A percentile compares a stretch with the other conserved stretches of the same genome.
These are phyloP conservation scores for Pyrochroa serraticornis DNA, from an alignment of 2,888 invertebrate species.

Conservation along the genomic window DNA sequence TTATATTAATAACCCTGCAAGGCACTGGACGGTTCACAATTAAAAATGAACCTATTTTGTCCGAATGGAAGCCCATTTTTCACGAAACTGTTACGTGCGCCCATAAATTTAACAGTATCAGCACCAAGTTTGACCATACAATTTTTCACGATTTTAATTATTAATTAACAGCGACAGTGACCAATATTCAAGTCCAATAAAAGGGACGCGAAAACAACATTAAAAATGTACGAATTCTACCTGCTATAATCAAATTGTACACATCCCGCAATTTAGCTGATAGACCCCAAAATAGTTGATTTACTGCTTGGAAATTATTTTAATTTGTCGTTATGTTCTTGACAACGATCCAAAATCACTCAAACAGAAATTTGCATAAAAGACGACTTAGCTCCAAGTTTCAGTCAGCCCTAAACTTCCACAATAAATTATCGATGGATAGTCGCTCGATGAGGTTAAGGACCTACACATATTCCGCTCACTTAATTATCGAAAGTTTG, in stretches of 20 bases:
- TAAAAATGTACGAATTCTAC: neutral
- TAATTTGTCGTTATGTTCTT: slow-evolving; percentile 20
- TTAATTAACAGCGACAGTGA: too few relatives aligned
- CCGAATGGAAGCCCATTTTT: too few relatives aligned
- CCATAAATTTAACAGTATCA: too few relatives aligned
- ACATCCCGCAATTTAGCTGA: neutral
- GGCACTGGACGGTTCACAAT: too few relatives aligned
- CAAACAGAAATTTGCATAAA: slow-evolving; percentile 27
- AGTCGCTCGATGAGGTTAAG: slow-evolving; percentile 43
- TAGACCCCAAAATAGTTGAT: slow-evolving; percentile 1
- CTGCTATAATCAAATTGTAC: neutral
- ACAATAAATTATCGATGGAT: slow-evolving; percentile 45
- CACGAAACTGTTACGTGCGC: too few relatives aligned
- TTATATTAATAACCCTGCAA: too few relatives aligned
- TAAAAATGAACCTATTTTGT: too few relatives aligned
- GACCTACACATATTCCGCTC: slow-evolving; percentile 16
- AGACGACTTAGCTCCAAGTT: slow-evolving; percentile 24
- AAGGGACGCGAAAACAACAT: neutral
- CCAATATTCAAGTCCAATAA: too few relatives aligned
- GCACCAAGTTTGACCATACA: too few relatives aligned
- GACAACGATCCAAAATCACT: slow-evolving; percentile 27
- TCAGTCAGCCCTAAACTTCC: slow-evolving; percentile 39
- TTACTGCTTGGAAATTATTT: slow-evolving; percentile 1
- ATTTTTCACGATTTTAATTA: too few relatives aligned
- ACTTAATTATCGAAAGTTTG: slow-evolving; percentile 5